Evolutionary conservation across 2,113 vertebrate genomes (phyloP).

Genomic region (Pavo muticus): DNA sequence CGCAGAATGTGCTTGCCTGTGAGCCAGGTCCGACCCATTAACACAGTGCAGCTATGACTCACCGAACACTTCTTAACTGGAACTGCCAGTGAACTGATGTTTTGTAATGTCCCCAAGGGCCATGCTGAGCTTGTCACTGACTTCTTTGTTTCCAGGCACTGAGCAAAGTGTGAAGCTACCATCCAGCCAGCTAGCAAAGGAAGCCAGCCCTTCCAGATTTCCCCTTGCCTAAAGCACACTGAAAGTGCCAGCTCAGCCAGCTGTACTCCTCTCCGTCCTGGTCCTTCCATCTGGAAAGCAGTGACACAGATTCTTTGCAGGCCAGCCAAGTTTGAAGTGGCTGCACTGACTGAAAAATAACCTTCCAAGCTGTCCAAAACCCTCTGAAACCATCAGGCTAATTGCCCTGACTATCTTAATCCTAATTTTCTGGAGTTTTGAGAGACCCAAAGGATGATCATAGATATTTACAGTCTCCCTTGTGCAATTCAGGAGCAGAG

Average conservation of each 20-base stretch:
- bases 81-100: not conserved
- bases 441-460: not conserved
- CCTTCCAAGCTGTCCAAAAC: not conserved
- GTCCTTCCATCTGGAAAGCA: not conserved
- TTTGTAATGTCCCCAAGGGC: not conserved
- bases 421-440: not conserved
- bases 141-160: conserved; percentile 1
- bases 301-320: not conserved
- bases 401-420: not conserved
- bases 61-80: not conserved
- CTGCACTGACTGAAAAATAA: not conserved
- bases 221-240: not conserved
- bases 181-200: not conserved
- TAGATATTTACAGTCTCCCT: not conserved
- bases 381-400: not conserved
- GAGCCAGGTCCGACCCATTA: not conserved
- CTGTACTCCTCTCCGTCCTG: not conserved
- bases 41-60: not conserved
- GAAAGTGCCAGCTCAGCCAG: not conserved
- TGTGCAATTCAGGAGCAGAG: not conserved
- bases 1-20: not conserved
- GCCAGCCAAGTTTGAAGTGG: not conserved
- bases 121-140: not conserved
- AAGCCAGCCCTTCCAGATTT: not conserved
- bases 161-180: not conserved